Base-by-base conservation (phyloP, 2,888 invertebrate species). In the Sesia apiformis region DNA sequence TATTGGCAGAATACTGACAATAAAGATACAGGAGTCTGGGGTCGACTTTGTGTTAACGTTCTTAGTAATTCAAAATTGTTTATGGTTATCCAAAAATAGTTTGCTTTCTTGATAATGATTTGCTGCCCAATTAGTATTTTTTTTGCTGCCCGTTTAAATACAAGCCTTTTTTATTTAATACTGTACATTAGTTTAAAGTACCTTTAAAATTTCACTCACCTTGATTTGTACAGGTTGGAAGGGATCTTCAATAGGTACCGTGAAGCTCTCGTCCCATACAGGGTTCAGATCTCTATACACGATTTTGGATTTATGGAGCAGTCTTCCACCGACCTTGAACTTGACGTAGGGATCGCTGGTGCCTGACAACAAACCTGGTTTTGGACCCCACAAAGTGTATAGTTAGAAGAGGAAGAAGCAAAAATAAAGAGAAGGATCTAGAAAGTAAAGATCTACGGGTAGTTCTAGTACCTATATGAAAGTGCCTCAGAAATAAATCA, bases 271-370 rank as follows among this genome's bases (percentile, higher is more conserved):
- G 76, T 99, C 98, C 99, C 99, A 99, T n/a, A 94, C 92, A 0
- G 99, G 99, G 87, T 98, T 98, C 58, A 99, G 91, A 80, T 97
- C 98, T 68, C 98, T 93, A 81, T 96, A 96, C 58, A 99, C 95
- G 55, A 96, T 99, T 75, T 95, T 94, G 65, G 97, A 98, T 90
- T 98, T 98, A 89, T 98, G 96, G 64, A 98, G 91, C 63, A 97
- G 90, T 59, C 96, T 92, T 42, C 96, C 96, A 6, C 94, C 94
- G 60, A 94, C 90, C 86, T 98, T 98, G 88, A 98, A 97, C 91
- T 98, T 98, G 55, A 98, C 97, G 88, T 98, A 98, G 38, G 98
- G 98, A 90, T 98, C 98, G 83, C 98, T 98, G 59, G 97, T 95
- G 66, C 98, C 98, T 97, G 90, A 78, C 81, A 91, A 84, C 80